Conservation (phyloP, 2,113 vertebrate genomes). For the Urocitellus parryii region DNA sequence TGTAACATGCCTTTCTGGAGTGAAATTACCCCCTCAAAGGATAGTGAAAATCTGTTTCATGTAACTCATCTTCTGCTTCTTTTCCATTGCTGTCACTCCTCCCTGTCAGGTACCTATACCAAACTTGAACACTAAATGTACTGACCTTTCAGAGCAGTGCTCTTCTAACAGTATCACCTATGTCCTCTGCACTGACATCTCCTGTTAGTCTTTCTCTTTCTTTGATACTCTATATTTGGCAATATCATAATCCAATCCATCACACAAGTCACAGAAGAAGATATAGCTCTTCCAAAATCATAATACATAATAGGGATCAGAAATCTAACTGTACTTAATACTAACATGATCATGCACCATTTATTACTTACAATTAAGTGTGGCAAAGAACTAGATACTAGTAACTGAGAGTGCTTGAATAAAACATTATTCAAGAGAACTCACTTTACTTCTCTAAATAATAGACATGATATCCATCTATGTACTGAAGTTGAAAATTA, state of each 20-base stretch:
- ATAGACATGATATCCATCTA: neutral
- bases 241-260: neutral
- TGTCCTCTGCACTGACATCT: neutral
- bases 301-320: neutral
- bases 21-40: neutral
- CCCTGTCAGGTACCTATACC: neutral
- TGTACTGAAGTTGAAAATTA: neutral
- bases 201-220: neutral
- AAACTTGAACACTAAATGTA: neutral
- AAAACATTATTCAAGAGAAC: constrained; percentile 25
- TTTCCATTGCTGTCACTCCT: neutral
- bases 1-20: neutral
- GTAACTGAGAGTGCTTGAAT: constrained; percentile 4
- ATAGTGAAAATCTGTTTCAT: neutral
- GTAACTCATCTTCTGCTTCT: neutral
- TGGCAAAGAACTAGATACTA: neutral
- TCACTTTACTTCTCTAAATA: constrained; percentile 53
- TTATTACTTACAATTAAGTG: neutral
- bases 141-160: neutral
- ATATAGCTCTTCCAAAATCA: neutral
- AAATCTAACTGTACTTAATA: neutral
- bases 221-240: neutral
- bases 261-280: neutral
- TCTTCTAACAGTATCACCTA: neutral
- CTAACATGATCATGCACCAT: neutral